A percentile compares a stretch with the other conserved stretches of the same genome.
Conservation (phyloP, 1,140 invertebrate genomes). For the Trichonephila clavipes region DNA sequence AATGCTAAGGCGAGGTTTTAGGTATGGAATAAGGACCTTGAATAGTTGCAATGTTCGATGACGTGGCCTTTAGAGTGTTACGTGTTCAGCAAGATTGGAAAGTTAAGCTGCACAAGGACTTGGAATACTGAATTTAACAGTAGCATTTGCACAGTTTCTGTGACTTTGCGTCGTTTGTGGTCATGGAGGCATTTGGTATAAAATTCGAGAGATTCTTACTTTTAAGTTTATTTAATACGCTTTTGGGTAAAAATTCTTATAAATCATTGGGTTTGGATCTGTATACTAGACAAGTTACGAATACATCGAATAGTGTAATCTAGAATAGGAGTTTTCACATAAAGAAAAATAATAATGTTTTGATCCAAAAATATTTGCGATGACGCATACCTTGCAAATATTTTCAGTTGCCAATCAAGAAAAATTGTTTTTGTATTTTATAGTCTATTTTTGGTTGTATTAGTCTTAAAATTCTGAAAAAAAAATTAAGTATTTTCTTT, state of each 20-base stretch:
- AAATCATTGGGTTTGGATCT: too few relatives aligned
- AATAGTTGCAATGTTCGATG: neutral
- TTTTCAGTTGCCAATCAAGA: too few relatives aligned
- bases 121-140: neutral
- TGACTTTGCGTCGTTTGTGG: neutral
- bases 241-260: neutral
- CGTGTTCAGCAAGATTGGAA: neutral
- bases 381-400: too few relatives aligned
- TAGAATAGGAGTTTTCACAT: too few relatives aligned
- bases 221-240: neutral
- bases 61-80: neutral
- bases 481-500: too few relatives aligned
- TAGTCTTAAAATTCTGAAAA: too few relatives aligned
- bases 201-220: neutral
- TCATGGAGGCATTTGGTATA: neutral
- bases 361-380: too few relatives aligned
- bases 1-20: conserved; percentile 46
- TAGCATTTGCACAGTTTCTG: neutral
- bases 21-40: neutral
- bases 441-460: too few relatives aligned
- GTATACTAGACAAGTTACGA: too few relatives aligned
- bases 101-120: neutral
- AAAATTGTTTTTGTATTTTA: too few relatives aligned
- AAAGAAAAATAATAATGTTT: too few relatives aligned
- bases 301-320: too few relatives aligned